Conservation (phyloP, 1,140 invertebrate species). For the Pantala flavescens region DNA sequence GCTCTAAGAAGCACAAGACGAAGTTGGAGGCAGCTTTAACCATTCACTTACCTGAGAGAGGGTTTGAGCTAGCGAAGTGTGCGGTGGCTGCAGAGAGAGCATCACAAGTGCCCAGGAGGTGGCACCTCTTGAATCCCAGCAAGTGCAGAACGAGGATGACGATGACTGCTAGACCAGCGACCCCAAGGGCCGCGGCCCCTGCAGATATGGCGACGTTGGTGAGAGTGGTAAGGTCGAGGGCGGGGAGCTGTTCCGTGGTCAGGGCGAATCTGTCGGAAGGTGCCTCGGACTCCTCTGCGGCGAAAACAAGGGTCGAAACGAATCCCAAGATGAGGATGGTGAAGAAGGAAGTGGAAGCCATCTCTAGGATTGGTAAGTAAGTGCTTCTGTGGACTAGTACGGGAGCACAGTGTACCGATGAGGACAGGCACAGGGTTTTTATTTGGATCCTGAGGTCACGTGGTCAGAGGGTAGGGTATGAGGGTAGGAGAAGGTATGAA, state of each 20-base stretch:
- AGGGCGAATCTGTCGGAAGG: background rate
- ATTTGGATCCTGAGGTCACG: no score
- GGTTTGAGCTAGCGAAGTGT: background rate
- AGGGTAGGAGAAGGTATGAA: no score
- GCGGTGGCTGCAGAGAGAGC: background rate
- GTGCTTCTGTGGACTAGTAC: no score
- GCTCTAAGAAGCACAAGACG: no score
- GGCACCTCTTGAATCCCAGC: slow-evolving; percentile 24
- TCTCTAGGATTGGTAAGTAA: background rate
- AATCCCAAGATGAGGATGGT: background rate
- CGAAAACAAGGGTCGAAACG: background rate
- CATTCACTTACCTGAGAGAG: background rate
- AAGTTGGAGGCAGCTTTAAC: no score
- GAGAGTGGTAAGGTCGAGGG: background rate
- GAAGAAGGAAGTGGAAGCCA: background rate
- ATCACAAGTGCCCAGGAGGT: slow-evolving; percentile 25
- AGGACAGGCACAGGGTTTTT: no score
- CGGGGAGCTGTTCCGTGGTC: background rate
- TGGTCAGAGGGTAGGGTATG: no score
- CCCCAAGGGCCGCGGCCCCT: slow-evolving; percentile 20
- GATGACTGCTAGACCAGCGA: slow-evolving; percentile 21
- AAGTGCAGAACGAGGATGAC: slow-evolving; percentile 21
- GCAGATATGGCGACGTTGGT: slow-evolving; percentile 14
- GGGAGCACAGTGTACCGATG: no score
- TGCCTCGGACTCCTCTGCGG: background rate